phyloP scores from a whole-genome alignment of 2,888 invertebrate species.

The Plutella xylostella region DNA sequence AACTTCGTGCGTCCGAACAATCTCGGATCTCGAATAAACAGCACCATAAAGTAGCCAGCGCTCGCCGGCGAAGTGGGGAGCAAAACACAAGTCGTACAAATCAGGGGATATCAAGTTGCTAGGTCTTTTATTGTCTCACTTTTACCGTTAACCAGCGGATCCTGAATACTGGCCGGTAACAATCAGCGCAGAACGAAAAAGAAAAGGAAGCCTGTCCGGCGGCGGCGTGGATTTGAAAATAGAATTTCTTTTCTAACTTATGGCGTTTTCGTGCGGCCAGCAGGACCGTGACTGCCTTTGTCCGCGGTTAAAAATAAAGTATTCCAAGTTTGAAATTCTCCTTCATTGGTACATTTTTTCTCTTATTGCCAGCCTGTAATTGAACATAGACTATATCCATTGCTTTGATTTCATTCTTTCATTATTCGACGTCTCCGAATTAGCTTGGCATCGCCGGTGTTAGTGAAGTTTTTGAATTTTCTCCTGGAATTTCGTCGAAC shows the following conservation, averaged over 20 bases:
- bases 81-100: conserved; percentile 3
- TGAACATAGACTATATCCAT: no score
- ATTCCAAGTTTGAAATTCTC: no score
- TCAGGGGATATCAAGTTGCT: not conserved
- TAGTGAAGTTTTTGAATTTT: no score
- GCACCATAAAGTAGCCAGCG: not conserved
- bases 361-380: no score
- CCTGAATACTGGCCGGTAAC: conserved; percentile 1
- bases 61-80: not conserved
- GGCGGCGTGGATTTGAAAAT: not conserved
- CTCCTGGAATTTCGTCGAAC: no score
- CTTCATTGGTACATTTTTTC: no score
- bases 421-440: no score
- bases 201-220: not conserved
- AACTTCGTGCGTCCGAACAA: no score
- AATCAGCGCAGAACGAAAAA: conserved; percentile 10
- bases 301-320: no score
- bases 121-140: conserved; percentile 3
- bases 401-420: no score
- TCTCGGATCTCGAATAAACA: no score
- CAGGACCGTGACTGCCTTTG: conserved; percentile 17
- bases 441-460: no score
- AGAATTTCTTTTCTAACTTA: not conserved
- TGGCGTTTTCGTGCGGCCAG: not conserved
- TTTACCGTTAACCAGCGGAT: conserved; percentile 1